phyloP scores from a whole-genome alignment of 2,113 vertebrate genomes.

The Murina feae region DNA sequence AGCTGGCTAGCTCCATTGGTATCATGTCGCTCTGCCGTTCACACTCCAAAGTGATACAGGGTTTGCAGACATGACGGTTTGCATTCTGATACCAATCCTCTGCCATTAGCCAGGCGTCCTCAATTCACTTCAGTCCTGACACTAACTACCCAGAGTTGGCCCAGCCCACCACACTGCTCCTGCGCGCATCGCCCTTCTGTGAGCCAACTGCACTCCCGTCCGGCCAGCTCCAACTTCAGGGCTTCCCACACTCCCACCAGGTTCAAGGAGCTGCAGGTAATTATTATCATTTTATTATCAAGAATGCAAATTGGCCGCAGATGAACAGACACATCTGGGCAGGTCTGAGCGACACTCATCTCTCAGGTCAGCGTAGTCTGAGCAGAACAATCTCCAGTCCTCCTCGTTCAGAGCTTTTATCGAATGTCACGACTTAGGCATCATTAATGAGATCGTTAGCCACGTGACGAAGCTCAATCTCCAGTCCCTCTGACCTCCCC shows the following conservation, averaged over 20 bases:
- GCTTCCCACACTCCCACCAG: fast-evolving
- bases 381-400: background rate
- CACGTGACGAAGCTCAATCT: background rate
- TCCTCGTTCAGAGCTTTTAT: background rate
- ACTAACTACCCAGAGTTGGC: background rate
- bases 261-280: background rate
- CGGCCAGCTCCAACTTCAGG: background rate
- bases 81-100: background rate
- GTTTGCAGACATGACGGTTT: background rate
- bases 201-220: background rate
- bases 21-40: background rate
- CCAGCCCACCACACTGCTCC: background rate
- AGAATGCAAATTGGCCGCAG: background rate
- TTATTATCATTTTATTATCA: background rate
- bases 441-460: background rate
- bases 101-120: too few relatives aligned
- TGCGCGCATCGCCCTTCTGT: background rate
- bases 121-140: background rate
- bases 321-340: background rate
- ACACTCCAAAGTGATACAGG: background rate
- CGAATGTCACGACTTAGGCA: background rate
- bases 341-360: background rate
- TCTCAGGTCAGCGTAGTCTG: background rate
- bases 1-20: background rate
- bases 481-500: too few relatives aligned